phyloP scores from a whole-genome alignment of 2,113 vertebrate genomes.

The Crotalus viridis region DNA sequence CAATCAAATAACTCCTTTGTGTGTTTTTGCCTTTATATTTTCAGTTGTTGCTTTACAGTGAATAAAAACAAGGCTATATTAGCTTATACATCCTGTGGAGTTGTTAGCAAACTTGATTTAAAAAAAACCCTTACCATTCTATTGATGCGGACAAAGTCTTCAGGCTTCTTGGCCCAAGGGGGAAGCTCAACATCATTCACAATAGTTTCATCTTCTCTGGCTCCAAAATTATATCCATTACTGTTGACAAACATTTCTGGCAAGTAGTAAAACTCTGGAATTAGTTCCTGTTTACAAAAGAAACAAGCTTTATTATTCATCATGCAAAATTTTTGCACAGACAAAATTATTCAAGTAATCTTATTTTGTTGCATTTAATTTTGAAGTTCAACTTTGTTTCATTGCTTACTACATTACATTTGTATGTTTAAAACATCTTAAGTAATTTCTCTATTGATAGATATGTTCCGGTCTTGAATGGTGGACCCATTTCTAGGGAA shows the following conservation, averaged over 20 bases:
- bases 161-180: constrained; percentile 93
- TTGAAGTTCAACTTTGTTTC: background rate
- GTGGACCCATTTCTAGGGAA: background rate
- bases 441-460: background rate
- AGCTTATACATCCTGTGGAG: constrained; percentile 22
- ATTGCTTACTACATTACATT: background rate
- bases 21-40: constrained; percentile 3
- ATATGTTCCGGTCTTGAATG: background rate
- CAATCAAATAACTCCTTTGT: background rate
- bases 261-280: constrained; percentile 97
- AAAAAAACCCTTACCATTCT: constrained; percentile 84
- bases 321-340: background rate
- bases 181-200: constrained; percentile 93
- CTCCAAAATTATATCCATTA: constrained; percentile 88
- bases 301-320: constrained; percentile 32
- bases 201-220: constrained; percentile 83
- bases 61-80: constrained; percentile 1
- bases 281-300: constrained; percentile 81
- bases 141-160: constrained; percentile 96
- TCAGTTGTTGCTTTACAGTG: constrained; percentile 21
- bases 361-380: background rate
- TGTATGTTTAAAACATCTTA: background rate
- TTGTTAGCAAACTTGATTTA: background rate
- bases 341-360: background rate
- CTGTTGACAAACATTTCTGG: constrained; percentile 99